phyloP scores from a whole-genome alignment of 2,888 invertebrate species.

The Pemphredon lugubris region DNA sequence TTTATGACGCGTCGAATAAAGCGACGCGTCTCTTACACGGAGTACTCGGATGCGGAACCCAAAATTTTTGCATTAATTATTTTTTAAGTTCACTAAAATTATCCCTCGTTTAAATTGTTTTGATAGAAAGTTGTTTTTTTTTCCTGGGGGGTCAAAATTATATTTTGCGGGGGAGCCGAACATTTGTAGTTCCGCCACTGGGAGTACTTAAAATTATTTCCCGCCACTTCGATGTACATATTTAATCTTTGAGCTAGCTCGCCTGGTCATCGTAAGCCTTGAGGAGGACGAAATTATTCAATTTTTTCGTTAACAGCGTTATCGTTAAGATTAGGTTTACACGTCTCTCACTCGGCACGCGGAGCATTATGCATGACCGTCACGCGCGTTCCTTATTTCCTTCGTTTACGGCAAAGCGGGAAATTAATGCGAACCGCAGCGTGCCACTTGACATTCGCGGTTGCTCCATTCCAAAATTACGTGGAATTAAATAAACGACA shows the following conservation, averaged over 20 bases:
- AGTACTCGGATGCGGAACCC: no score
- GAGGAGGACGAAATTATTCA: conserved; percentile 28
- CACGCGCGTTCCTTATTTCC: conserved; percentile 49
- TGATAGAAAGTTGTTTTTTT: no score
- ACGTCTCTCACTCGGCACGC: neutral
- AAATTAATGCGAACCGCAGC: conserved; percentile 44
- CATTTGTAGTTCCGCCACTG: no score
- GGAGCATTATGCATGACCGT: conserved; percentile 23
- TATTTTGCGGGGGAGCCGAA: no score
- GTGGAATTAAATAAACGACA: neutral
- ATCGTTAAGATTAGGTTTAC: conserved; percentile 22
- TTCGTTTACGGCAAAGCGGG: conserved; percentile 40
- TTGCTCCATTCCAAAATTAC: neutral
- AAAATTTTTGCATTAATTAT: no score
- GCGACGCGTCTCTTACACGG: no score
- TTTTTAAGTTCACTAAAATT: no score
- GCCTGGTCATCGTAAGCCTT: conserved; percentile 11
- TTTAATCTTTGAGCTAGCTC: conserved; percentile 17
- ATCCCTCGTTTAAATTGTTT: no score
- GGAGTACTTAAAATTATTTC: conserved; percentile 3
- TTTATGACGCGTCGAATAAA: no score
- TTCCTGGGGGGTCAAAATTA: no score
- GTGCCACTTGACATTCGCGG: conserved; percentile 8
- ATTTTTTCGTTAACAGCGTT: conserved; percentile 39
- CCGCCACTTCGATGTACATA: conserved; percentile 4